These are phyloP conservation scores for Acropternis orthonyx DNA, from an alignment of 2,797 vertebrate genomes.

Conservation along the genomic window DNA sequence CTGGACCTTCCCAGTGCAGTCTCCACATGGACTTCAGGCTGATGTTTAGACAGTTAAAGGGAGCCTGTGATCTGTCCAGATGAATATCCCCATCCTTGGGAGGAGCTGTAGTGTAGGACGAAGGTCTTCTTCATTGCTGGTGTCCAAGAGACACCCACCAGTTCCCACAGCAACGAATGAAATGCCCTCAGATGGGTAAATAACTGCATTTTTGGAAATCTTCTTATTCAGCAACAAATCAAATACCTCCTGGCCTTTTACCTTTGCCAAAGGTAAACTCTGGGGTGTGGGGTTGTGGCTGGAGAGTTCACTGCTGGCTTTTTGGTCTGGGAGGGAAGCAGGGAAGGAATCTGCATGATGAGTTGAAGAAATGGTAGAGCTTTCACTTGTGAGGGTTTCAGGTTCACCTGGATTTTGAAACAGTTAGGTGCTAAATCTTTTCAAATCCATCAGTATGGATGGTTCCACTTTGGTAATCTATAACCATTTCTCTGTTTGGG, in stretches of 20 bases:
- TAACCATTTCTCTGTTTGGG: neutral
- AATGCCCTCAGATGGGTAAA: neutral
- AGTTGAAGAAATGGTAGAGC: neutral
- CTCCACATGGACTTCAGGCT: neutral
- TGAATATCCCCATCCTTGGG: neutral
- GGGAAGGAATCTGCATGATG: neutral
- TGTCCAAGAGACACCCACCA: neutral
- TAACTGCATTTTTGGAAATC: neutral
- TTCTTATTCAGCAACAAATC: neutral
- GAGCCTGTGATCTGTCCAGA: neutral
- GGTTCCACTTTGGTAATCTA: neutral
- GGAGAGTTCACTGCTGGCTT: neutral
- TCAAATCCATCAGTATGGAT: neutral
- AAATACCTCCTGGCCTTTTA: neutral
- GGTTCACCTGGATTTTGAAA: neutral
- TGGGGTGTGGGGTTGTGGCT: neutral
- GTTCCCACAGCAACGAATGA: neutral
- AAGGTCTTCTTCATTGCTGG: neutral
- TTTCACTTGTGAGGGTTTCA: neutral
- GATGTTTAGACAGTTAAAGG: neutral
- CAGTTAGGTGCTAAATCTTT: neutral
- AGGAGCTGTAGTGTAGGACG: neutral
- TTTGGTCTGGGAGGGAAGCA: neutral
- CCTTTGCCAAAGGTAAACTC: neutral
- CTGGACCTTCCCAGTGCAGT: neutral